Base-by-base conservation (phyloP, 2,113 vertebrate species). In the Plectropomus leopardus region DNA sequence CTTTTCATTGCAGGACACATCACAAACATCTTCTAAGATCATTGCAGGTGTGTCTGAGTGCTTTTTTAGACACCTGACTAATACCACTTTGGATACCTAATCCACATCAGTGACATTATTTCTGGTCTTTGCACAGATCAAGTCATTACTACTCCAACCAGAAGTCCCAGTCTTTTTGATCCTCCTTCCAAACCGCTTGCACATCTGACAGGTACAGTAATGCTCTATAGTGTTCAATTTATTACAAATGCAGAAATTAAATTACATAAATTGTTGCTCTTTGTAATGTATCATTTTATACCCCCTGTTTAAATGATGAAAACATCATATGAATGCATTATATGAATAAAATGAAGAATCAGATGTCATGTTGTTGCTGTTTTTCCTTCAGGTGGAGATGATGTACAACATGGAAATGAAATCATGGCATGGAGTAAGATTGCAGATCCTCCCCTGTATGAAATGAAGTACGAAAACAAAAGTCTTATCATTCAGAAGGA, bases 391-490 rank as follows among this genome's bases (percentile, higher is more conserved):
- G 93, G 21, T 71, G 92, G 83, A 70, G 45, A 26, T 34, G 71
- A 70, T 67, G 84, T 26, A 16, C 4, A 0, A 14, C n/a, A 72
- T n/a, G 36, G 0, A 0, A 50, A 81, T 0, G 28, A 83, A 0
- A 75, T 90, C 0, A 58, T 97, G 85, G 60, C 78, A 0, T 98
- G 96, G 97, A 93, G 93, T 59, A 45, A 24, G 0, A 9, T 4
- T 0, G 92, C 92, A n/a, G 40, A 86, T 0, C 86, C 93, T 11
- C 83, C 96, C 72, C 61, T 94, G 21, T 61, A 94, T 6, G 69
- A 92, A 26, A 86, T 98, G 61, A 4, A 23, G 8, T 96, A 96
- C 89, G 72, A 3, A 0, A 3, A 93, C 0, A 87, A 92, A 0
- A 84, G 86, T 1, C 92, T 98, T 3, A 40, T 94, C 57, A 86